A percentile compares a stretch with the other conserved stretches of the same genome.
Conservation (phyloP, 2,797 vertebrate genomes). For the Dipus sagitta region DNA sequence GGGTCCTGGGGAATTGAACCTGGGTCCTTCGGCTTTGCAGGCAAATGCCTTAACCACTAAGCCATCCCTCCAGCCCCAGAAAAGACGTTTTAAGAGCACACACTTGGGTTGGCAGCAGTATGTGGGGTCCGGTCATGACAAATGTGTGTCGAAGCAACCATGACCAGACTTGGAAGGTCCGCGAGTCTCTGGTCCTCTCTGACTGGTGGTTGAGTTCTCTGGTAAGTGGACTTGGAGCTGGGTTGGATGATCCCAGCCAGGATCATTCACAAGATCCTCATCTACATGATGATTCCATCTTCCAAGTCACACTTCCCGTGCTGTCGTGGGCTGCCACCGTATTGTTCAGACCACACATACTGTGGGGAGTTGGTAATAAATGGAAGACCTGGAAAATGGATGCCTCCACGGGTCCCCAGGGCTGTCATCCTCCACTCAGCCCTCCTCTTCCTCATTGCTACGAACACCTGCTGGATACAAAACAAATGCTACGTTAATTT, state of each 20-base stretch:
- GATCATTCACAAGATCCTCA: background rate
- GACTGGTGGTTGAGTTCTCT: background rate
- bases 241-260: background rate
- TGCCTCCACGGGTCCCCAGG: background rate
- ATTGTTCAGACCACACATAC: background rate
- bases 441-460: background rate
- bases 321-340: background rate
- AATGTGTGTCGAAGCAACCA: background rate
- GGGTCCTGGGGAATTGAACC: too few species aligned
- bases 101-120: background rate
- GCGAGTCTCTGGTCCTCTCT: background rate
- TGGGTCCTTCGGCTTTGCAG: too few species aligned
- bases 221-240: background rate
- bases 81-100: background rate
- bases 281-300: background rate
- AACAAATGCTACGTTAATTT: slow-evolving; percentile 17
- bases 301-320: too few species aligned
- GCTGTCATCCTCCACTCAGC: background rate
- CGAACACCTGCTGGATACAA: background rate
- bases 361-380: background rate
- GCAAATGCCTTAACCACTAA: too few species aligned
- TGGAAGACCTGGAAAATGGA: background rate
- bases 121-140: background rate
- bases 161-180: background rate
- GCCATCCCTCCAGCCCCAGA: background rate